These are phyloP conservation scores for Pocillopora verrucosa DNA, from an alignment of 64 coral and sea anemone species.

Conservation along the genomic window DNA sequence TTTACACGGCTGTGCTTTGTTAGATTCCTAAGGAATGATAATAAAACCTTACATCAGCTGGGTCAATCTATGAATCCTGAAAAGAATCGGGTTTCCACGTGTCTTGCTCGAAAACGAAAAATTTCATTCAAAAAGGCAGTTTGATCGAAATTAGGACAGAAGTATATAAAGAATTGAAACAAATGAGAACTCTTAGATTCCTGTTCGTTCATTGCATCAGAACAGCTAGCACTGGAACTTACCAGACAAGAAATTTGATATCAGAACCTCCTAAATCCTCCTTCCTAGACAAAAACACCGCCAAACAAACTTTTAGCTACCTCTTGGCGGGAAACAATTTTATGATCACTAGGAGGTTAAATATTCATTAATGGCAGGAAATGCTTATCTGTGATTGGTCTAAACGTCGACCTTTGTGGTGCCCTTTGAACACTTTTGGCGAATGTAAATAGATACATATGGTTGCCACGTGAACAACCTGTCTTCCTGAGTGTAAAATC, in stretches of 20 bases:
- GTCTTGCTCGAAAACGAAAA: background rate
- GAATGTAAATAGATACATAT: background rate
- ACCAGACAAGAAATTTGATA: background rate
- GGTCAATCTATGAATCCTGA: background rate
- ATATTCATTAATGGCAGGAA: background rate
- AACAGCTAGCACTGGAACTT: no score
- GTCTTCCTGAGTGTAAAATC: background rate
- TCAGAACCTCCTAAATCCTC: background rate
- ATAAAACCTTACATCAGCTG: background rate
- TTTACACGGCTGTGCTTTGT: background rate
- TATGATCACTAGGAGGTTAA: background rate
- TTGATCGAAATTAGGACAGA: no score
- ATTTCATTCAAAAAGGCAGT: background rate
- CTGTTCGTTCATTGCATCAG: no score
- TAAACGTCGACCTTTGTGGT: background rate
- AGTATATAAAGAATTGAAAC: no score
- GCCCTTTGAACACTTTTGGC: background rate
- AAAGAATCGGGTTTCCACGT: constrained; percentile 5
- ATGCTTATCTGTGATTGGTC: constrained; percentile 18
- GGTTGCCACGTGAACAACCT: constrained; percentile 13
- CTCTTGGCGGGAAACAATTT: constrained; percentile 16
- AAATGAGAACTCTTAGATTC: no score
- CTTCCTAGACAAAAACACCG: background rate
- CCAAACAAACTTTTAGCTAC: background rate
- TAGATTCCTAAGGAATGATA: background rate